Percentiles rank a stretch among this genome's conserved stretches.
These are phyloP conservation scores for Lamellibrachia luymesi DNA, from an alignment of 1,140 invertebrate species.

Conservation along the genomic window DNA sequence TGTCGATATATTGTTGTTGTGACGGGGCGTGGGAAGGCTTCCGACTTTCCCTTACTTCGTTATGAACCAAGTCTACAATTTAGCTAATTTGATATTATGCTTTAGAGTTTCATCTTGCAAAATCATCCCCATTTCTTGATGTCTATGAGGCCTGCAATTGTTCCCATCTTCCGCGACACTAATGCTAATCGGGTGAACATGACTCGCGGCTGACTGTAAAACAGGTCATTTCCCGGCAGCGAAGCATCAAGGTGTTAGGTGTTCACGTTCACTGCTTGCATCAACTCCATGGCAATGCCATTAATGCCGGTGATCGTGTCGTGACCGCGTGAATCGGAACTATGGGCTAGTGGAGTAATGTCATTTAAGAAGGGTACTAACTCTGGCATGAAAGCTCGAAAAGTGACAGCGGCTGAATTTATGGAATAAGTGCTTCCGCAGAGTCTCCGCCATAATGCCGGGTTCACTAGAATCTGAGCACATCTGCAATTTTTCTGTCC, in stretches of 20 bases:
- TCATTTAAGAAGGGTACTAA: background rate
- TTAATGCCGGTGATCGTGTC: background rate
- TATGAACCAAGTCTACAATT: background rate
- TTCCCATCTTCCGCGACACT: background rate
- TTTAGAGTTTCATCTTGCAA: background rate
- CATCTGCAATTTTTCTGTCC: background rate
- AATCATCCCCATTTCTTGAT: background rate
- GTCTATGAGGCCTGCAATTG: background rate
- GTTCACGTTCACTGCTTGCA: background rate
- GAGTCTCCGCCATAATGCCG: background rate
- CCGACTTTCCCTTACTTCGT: background rate
- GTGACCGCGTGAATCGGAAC: background rate
- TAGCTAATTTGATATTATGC: background rate
- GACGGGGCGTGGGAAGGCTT: too few species aligned
- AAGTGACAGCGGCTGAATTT: background rate
- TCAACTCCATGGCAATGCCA: background rate
- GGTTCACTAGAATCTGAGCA: background rate
- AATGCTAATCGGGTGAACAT: background rate
- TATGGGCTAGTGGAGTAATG: background rate
- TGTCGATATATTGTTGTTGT: too few species aligned
- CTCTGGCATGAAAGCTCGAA: background rate
- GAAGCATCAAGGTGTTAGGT: background rate
- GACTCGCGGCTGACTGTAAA: background rate
- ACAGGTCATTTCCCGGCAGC: background rate
- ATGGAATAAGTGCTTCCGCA: background rate